Base-by-base conservation (phyloP, 2,113 vertebrate genomes). In the Pelvicachromis taeniatus region DNA sequence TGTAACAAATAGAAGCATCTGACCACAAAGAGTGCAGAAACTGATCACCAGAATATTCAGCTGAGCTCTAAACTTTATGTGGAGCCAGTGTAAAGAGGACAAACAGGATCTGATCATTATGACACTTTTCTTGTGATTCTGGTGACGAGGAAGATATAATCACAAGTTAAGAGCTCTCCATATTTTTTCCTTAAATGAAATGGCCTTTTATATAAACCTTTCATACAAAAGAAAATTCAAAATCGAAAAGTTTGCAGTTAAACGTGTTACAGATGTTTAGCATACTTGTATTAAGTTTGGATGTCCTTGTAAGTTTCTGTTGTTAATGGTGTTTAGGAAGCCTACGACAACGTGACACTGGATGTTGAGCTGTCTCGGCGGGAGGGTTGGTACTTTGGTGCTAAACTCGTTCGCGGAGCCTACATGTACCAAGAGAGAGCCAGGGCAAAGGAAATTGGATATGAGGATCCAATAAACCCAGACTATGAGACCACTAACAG, bases 361-460 rank as follows among this genome's bases (percentile, higher is more conserved):
- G 98, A 98, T 0, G 26, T 99, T 65, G 97, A 99, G 94, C 95
- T 98, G 89, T 97, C 98, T 0, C 95, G 95, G 19, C 94, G 97
- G 4, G 97, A 99, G 84, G 96, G 95, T 75, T 99, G 98, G 98
- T 96, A 96, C 91, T 99, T 99, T 0, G 96, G 97, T 4, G 93
- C 97, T 91, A 99, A 99, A 92, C 95, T 99, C 78, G 98, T 99
- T 9, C 96, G 99, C 0, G 98, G 99, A 0, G 98, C 99, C 0
- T 99, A 99, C 94, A 98, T 99, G 98, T 96, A 97, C 79, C 99
- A 99, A 90, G 98, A 99, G 75, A 96, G 97, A 19, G 95, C 93
- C 61, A 93, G 98, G 9, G 98, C 98, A 0, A 59, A 85, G 2
- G 95, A 97, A 82, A 95, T 98, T 0, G 97, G 98, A 84, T 99